A percentile compares a stretch with the other conserved stretches of the same genome.
Conservation (phyloP, 37 sponge, comb jelly and placozoan genomes). For the Corticium candelabrum region DNA sequence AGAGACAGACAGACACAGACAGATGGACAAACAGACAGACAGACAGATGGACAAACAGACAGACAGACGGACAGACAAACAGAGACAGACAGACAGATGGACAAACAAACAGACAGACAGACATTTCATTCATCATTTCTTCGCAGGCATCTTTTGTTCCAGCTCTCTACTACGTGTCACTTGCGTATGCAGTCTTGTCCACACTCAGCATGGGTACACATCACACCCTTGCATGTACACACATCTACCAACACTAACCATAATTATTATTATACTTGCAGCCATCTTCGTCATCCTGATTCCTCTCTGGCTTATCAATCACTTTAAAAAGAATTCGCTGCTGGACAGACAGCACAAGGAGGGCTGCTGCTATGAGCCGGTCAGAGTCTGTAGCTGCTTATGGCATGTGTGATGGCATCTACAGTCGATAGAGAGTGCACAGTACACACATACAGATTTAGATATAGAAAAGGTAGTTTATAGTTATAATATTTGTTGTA, state of each 20-base stretch:
- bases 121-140: neutral
- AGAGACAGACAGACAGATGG: no score
- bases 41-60: no score
- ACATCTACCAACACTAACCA: neutral
- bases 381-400: neutral
- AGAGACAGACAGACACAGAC: no score
- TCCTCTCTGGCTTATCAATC: slow-evolving; percentile 3
- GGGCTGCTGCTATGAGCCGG: slow-evolving; percentile 7
- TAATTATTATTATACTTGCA: neutral
- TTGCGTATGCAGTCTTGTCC: neutral
- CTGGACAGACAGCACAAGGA: neutral
- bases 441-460: neutral
- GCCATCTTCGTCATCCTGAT: neutral
- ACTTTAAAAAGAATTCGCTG: neutral
- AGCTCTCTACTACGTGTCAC: slow-evolving; percentile 6
- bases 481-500: no score
- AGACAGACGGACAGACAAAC: no score
- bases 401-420: neutral
- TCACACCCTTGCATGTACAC: neutral
- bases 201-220: neutral
- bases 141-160: neutral
- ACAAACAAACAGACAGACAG: no score
- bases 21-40: no score
- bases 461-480: neutral
- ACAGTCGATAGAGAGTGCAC: neutral